Conservation (phyloP, 2,797 vertebrate genomes). For the Cetoscarus ocellatus region DNA sequence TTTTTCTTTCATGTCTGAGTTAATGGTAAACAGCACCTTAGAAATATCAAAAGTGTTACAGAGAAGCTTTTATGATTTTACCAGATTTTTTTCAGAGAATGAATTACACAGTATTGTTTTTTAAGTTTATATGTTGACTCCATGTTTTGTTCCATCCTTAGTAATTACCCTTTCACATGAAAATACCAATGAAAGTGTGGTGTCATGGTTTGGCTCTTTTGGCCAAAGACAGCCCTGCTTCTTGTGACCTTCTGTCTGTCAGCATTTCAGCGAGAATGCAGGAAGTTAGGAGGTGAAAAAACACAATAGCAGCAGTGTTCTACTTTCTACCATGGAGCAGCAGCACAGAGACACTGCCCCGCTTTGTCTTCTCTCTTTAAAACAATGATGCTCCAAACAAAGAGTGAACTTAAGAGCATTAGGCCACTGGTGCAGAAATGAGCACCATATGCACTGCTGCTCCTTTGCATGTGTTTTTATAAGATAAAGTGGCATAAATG, state of each 20-base stretch:
- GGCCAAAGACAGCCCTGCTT: conserved; percentile 15
- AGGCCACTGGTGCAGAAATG: conserved; percentile 74
- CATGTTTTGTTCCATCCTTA: background rate
- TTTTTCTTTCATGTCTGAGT: no score
- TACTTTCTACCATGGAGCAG: conserved; percentile 53
- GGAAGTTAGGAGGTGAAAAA: conserved; percentile 57
- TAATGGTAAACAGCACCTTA: no score
- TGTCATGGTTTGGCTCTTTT: conserved; percentile 10
- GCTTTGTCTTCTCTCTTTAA: conserved; percentile 66
- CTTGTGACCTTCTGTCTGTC: conserved; percentile 44
- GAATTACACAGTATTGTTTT: no score
- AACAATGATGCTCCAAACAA: conserved; percentile 77
- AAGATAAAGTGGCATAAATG: conserved; percentile 58
- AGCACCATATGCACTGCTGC: conserved; percentile 66
- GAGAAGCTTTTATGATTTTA: no score
- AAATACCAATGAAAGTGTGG: conserved; percentile 7
- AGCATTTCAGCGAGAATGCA: conserved; percentile 50
- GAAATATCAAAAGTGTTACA: no score
- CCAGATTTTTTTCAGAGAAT: no score
- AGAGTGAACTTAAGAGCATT: conserved; percentile 75
- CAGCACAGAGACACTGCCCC: conserved; percentile 53
- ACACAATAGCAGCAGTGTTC: conserved; percentile 73
- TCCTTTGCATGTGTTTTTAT: conserved; percentile 54
- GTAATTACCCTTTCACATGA: background rate
- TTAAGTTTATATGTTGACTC: no score